Evolutionary conservation across 2,888 invertebrate species (phyloP), one percentile per base, ranked within the genome.

Genomic region (Branchipolynoe longqiensis): DNA sequence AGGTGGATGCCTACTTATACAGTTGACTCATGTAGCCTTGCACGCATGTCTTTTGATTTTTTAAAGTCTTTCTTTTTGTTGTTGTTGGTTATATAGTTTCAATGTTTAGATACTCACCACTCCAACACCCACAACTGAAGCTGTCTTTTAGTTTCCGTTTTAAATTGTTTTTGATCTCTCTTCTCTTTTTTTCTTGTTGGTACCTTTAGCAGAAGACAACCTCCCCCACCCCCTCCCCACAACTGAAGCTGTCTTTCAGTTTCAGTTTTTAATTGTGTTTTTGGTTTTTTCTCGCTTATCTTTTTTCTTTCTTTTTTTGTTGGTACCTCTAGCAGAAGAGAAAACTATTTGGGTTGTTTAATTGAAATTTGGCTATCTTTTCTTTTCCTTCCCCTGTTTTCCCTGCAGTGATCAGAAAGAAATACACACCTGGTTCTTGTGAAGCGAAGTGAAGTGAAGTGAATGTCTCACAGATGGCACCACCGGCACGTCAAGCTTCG

Each of bases 401-500:
- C 48, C 48, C 78, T 48, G 78, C 78, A 78, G 78, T 78, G 78
- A n/a, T n/a, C n/a, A n/a, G n/a, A n/a, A n/a, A 78, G 78, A 78
- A 54, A 78, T 14, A 25, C 41, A 69, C 69, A 69, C 69, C 18
- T 33, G 69, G 48, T 25, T 54, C 48, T 54, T 41, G 28, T 28
- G 48, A 18, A 31, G 41, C 41, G 18, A 28, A 31, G 48, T 54
- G 54, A 78, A 48, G 78, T 78, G 48, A n/a, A n/a, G n/a, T n/a
- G n/a, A n/a, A n/a, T n/a, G n/a, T 28, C 78, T 33, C 78, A 28
- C 78, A 78, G 54, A 33, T 22, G 78, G 78, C 25, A 48, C 78
- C 78, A 54, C 78, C 54, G 48, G 41, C 78, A 78, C 41, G 78
- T 48, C 78, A 78, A 41, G 78, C 78, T 78, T 78, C 78, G 48